Base-by-base conservation (phyloP, 2,888 invertebrate species). In the Piscicola geometra region DNA sequence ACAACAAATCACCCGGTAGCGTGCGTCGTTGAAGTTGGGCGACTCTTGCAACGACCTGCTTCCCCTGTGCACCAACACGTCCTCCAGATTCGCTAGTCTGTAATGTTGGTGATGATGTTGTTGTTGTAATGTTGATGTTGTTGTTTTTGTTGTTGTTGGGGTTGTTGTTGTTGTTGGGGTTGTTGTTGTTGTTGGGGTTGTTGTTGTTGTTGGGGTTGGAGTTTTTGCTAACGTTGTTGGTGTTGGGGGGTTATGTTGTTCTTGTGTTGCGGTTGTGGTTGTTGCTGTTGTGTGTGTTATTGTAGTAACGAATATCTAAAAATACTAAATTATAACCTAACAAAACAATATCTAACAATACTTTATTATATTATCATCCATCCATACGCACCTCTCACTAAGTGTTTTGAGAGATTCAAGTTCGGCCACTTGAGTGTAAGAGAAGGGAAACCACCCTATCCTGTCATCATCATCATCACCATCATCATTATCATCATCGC, bases 331-430 rank as follows among this genome's bases (percentile, higher is more conserved):
- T n/a, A n/a, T n/a, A n/a, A n/a, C n/a, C n/a, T n/a, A n/a, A n/a
- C n/a, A n/a, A n/a, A n/a, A n/a, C n/a, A n/a, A n/a, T n/a, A n/a
- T n/a, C n/a, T n/a, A n/a, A n/a, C n/a, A n/a, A n/a, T n/a, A n/a
- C n/a, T n/a, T n/a, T n/a, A n/a, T n/a, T n/a, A n/a, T n/a, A n/a
- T n/a, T n/a, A n/a, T n/a, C n/a, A n/a, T n/a, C n/a, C n/a, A n/a
- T n/a, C n/a, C n/a, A n/a, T n/a, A n/a, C n/a, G n/a, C 52, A 73
- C 73, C 73, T 73, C 35, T 73, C 73, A 64, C 73, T 73, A 18
- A 73, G 56, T 0, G 73, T 73, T 56, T 73, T 73, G 56, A 73
- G 73, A 18, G 73, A 73, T 28, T 73, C 73, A 60, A 73, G 36
- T 28, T 73, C 73, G n/a, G 73, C 73, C 32, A 73, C 73, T 36